Evolutionary conservation across 2,797 vertebrate species (phyloP).

Genomic region (Sebastiscus tertius): DNA sequence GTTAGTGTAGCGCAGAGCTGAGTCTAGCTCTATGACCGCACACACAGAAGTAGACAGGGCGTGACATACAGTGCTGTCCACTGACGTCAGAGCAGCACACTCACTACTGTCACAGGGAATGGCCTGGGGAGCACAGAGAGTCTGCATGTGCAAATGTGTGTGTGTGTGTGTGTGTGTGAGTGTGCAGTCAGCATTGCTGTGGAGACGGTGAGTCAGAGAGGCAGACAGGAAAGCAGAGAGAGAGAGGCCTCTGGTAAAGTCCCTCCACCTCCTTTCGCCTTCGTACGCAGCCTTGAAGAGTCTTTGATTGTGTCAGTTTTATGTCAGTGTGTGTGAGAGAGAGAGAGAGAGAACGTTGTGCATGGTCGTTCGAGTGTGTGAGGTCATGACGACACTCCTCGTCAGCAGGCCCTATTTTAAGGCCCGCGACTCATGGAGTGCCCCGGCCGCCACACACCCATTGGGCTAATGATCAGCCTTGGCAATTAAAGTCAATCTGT

Average conservation of each 20-base stretch:
- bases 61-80: constrained; percentile 62
- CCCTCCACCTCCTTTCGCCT: constrained; percentile 38
- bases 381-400: constrained; percentile 47
- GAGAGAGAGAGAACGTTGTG: constrained; percentile 26
- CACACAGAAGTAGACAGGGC: constrained; percentile 55
- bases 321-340: constrained; percentile 21
- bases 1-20: constrained; percentile 50
- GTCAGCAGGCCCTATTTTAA: constrained; percentile 72
- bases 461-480: constrained; percentile 78
- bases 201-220: constrained; percentile 64
- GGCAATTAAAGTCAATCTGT: constrained; percentile 82
- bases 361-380: constrained; percentile 37
- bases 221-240: constrained; percentile 42
- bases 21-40: constrained; percentile 43
- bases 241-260: constrained; percentile 34
- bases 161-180: background rate
- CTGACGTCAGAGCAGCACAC: constrained; percentile 71
- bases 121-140: constrained; percentile 50
- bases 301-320: constrained; percentile 45
- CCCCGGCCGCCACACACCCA: constrained; percentile 67
- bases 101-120: constrained; percentile 64
- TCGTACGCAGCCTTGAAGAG: constrained; percentile 35
- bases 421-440: constrained; percentile 65
- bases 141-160: constrained; percentile 26
- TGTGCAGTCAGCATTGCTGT: constrained; percentile 53